Evolutionary conservation across 2,888 invertebrate species (phyloP), one percentile per base, ranked within the genome.

Genomic region (Phengaris arion): DNA sequence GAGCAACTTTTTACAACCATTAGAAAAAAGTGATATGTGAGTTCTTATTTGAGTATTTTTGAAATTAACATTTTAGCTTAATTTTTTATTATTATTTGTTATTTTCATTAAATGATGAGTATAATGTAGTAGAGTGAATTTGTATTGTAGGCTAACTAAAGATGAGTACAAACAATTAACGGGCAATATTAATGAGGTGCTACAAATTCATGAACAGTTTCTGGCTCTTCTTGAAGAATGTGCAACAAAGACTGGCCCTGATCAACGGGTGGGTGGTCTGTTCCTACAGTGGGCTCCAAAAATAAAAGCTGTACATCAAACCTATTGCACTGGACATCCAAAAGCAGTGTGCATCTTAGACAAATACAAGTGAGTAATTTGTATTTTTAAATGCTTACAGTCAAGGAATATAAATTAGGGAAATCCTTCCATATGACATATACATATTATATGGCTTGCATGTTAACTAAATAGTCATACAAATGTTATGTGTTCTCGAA

Each of bases 271-370:
- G 22, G 99, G 99, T 2, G 98, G 97, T 81, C 93, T 98, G 12
- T 99, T 99, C 88, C 91, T 99, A 77, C 96, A 96, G 77, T 96
- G 96, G 91, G 98, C 98, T 6, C 96, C 97, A 35, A 95, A 95
- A 84, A 95, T 98, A 81, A 98, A 98, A 90, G 93, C 94, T 80
- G 96, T 98, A 12, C 98, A 99, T 87, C 96, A 96, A 84, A 94
- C 95, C 13, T 99, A 99, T 89, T 99, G 99, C 90, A 95, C 96
- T 76, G 96, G 98, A 80, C 99, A 99, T 94, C 99, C 99, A 0
- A 96, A 96, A 89, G 99, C 99, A 79, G 98, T 98, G 72, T 97
- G 97, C 85, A 96, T 99, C 82, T 94, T 99, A 81, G 98, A 98
- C 88, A 97, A 97, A 88, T 97, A 97, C 87, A 98, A 97, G 98